phyloP scores from a whole-genome alignment of 2,797 vertebrate genomes.

The Manis pentadactyla region DNA sequence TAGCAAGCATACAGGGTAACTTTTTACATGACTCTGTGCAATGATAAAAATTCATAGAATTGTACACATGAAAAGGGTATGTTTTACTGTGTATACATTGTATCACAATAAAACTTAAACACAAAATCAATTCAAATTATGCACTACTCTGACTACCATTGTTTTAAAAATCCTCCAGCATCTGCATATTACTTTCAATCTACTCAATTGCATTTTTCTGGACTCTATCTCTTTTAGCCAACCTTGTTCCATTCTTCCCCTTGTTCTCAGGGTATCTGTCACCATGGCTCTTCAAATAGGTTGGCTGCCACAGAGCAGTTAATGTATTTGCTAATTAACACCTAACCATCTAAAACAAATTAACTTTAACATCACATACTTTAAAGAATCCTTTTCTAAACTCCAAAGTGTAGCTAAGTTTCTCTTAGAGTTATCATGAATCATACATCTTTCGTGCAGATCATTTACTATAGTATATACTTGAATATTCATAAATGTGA shows the following conservation, averaged over 20 bases:
- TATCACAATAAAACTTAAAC: background rate
- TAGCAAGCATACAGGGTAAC: background rate
- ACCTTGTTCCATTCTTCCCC: background rate
- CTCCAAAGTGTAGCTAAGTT: background rate
- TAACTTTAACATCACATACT: background rate
- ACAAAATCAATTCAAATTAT: background rate
- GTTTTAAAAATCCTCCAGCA: background rate
- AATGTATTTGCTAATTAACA: background rate
- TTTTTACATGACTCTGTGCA: background rate
- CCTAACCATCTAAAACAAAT: background rate
- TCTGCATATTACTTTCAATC: background rate
- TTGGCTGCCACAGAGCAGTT: background rate
- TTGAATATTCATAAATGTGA: background rate
- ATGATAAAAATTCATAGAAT: background rate
- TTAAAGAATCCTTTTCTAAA: background rate
- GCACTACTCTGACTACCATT: background rate
- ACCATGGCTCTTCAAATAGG: background rate
- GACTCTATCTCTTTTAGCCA: background rate
- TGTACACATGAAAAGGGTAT: background rate
- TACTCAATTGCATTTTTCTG: background rate
- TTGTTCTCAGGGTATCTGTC: background rate
- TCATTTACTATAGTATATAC: background rate
- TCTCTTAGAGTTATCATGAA: background rate
- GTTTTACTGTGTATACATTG: background rate
- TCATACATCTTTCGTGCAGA: background rate